Percentiles rank a stretch among this genome's conserved stretches.
These are phyloP conservation scores for Apogon talboti DNA, from an alignment of 2,797 vertebrate genomes.

Conservation along the genomic window DNA sequence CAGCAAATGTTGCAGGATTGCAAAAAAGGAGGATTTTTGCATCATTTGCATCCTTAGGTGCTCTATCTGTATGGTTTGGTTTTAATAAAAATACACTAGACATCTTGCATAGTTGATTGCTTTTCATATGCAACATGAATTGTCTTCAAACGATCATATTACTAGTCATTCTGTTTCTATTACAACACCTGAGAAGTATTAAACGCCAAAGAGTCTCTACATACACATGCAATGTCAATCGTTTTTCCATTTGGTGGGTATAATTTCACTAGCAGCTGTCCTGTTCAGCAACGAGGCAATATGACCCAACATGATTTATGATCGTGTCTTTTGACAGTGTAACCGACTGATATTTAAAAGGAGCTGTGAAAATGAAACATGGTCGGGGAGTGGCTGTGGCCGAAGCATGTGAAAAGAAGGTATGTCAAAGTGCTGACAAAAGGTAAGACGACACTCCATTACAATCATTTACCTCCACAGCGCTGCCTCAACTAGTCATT, in stretches of 20 bases:
- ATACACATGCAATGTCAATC: too few relatives aligned
- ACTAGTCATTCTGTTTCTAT: too few relatives aligned
- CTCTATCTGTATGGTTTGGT: too few relatives aligned
- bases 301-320: too few relatives aligned
- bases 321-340: neutral
- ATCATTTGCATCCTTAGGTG: neutral
- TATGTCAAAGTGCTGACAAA: slow-evolving; percentile 48
- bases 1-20: neutral
- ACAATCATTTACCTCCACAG: slow-evolving; percentile 59
- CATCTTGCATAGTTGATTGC: neutral
- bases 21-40: neutral
- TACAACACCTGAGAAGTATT: too few relatives aligned
- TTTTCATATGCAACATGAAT: too few relatives aligned
- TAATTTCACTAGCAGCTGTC: too few relatives aligned
- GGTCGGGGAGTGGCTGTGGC: slow-evolving; percentile 31
- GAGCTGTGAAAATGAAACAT: neutral
- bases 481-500: neutral
- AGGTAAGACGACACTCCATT: slow-evolving; percentile 56
- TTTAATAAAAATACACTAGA: too few relatives aligned
- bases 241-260: too few relatives aligned
- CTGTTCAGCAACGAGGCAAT: too few relatives aligned
- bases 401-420: slow-evolving; percentile 5
- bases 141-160: too few relatives aligned
- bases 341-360: neutral
- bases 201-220: too few relatives aligned